Evolutionary conservation across 2,888 invertebrate genomes (phyloP), one percentile per base, ranked within the genome.

Genomic region (Odontocerum albicorne): DNA sequence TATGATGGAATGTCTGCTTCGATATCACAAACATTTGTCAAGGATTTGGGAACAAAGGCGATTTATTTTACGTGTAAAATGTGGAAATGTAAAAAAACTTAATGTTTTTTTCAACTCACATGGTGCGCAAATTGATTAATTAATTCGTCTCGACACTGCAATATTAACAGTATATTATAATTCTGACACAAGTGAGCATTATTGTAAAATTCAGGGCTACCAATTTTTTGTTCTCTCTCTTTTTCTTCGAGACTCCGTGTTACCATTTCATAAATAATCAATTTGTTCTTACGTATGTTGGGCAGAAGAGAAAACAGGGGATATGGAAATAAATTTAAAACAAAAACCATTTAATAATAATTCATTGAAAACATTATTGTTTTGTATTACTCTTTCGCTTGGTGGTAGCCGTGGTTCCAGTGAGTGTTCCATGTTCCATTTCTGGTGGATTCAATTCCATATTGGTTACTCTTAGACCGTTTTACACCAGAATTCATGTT

Each of bases 151-250:
- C 49, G 33, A 27, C 49, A 39, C 31, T 44, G 43, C 27, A 49
- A 55, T 49, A 49, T 55, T 55, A 49, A 54, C 47, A 54, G 49
- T 44, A 44, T 43, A 49, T n/a, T n/a, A n/a, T 42, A 47, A 44
- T 49, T 55, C 44, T 55, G 55, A 55, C 55, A 55, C 55, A 55
- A 51, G 46, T 46, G 55, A 50, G 55, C 55, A 50, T 55, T 50
- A 55, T 55, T 55, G 50, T 55, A 55, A 55, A 45, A 50, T 39
- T 50, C 50, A 55, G 40, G 27, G 20, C 40, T 50, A 21, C 55
- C 55, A 55, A 55, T 38, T 7, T 27, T 27, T 40, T n/a, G n/a
- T n/a, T n/a, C n/a, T n/a, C n/a, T 19, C 27, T 45, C 17, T 45
- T 32, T 35, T 35, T 35, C 12, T 12, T 35, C 4, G 8, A 13